Base-by-base conservation (phyloP, 1,140 invertebrate species). In the Caligus rogercresseyi region DNA sequence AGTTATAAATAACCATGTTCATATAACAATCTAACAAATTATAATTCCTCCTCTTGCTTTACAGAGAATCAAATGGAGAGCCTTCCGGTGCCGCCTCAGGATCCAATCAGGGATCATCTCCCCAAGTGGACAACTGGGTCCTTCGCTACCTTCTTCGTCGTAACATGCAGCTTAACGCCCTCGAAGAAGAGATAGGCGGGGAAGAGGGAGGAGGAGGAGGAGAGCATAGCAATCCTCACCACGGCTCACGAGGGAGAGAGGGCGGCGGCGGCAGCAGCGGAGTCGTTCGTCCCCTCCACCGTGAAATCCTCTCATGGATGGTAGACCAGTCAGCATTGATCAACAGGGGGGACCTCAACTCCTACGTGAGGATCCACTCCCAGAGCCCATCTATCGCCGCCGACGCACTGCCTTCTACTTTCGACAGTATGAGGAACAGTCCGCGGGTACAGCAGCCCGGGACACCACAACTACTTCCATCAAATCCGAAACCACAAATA, bases 231-330 rank as follows among this genome's bases (percentile, higher is more conserved):
- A n/a, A n/a, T n/a, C n/a, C n/a, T n/a, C n/a, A n/a, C n/a, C n/a
- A n/a, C n/a, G n/a, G n/a, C n/a, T n/a, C n/a, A n/a, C 31, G 31
- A 11, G 7, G n/a, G n/a, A 7, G 7, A 7, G 7, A 11, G 31
- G 7, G 31, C n/a, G 7, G n/a, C 7, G 7, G 7, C 7, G 7
- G n/a, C 7, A 7, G n/a, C 7, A 11, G 7, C n/a, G 7, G n/a
- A 43, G 7, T 11, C 7, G 15, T 20, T 14, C 1, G 54, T n/a
- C 24, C 54, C 24, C 54, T 20, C 14, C 54, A 56, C 24, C 18
- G 57, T 3, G 57, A 60, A 21, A 19, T 43, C 16, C 57, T 60
- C 57, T 26, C 24, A 2, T 25, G 57, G 24, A 26, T 60, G 57
- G 57, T 60, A 20, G 61, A 62, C 19, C 61, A 62, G 25, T 14